These are phyloP conservation scores for Argentina silus DNA, from an alignment of 2,797 vertebrate genomes.

Conservation along the genomic window DNA sequence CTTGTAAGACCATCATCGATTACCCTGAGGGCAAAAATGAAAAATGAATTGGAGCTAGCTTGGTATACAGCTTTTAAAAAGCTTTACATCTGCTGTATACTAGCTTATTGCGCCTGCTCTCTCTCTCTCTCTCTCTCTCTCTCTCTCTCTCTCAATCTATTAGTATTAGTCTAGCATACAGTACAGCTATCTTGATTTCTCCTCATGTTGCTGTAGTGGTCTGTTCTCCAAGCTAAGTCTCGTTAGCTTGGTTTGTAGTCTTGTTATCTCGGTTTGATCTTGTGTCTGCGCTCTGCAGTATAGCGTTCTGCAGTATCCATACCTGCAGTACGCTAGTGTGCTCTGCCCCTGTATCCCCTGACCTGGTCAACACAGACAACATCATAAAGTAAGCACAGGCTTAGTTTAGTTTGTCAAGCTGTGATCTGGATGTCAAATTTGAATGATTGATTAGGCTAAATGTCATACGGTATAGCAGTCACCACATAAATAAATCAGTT, in stretches of 20 bases:
- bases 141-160: neutral
- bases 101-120: neutral
- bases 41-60: conserved; percentile 66
- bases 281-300: no score
- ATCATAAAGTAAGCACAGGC: no score
- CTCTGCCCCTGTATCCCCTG: conserved; percentile 38
- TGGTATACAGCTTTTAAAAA: neutral
- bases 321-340: neutral
- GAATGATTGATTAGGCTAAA: no score
- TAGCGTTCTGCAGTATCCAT: neutral
- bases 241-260: conserved; percentile 16
- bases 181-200: no score
- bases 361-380: neutral
- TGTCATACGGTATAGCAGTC: no score
- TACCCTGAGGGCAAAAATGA: conserved; percentile 71
- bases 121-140: conserved; percentile 9
- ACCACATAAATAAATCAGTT: no score
- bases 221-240: no score
- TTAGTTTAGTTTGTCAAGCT: no score
- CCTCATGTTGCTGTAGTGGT: no score
- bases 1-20: conserved; percentile 71
- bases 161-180: no score
- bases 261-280: no score
- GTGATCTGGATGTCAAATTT: no score
- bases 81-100: neutral